Percentiles rank a stretch among this genome's conserved stretches.
Evolutionary conservation across 1,140 invertebrate species (phyloP).

Genomic region (Scaptomyza graminum): DNA sequence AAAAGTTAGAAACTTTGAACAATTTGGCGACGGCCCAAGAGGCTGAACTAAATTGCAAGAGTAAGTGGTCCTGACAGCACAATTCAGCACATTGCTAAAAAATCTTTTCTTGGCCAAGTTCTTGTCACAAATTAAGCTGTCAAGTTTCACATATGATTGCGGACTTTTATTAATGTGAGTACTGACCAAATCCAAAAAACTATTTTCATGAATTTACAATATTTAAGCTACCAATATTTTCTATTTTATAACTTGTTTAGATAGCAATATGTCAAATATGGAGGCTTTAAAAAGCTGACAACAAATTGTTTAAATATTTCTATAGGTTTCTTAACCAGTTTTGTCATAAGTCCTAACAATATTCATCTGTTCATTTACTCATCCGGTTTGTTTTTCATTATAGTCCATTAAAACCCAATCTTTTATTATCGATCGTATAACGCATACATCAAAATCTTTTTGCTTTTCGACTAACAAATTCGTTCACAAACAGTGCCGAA

Average conservation of each 20-base stretch:
- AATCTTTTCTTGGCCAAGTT: slow-evolving; percentile 49
- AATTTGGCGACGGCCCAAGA: slow-evolving; percentile 62
- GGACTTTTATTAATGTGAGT: neutral
- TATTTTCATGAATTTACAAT: too few species aligned
- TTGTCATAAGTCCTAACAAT: too few species aligned
- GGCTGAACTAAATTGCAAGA: neutral
- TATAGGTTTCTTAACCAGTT: too few species aligned
- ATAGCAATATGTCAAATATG: too few species aligned
- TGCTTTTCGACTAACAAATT: slow-evolving; percentile 41
- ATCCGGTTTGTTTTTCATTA: slow-evolving; percentile 9
- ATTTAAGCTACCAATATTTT: too few species aligned
- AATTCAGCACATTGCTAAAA: slow-evolving; percentile 43
- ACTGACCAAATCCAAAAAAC: neutral
- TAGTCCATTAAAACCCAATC: neutral
- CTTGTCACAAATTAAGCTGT: slow-evolving; percentile 50
- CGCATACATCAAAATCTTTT: slow-evolving; percentile 58
- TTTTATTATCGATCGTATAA: slow-evolving; percentile 45
- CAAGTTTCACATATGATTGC: slow-evolving; percentile 23
- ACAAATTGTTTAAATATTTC: too few species aligned
- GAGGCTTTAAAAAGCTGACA: too few species aligned
- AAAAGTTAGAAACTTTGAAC: slow-evolving; percentile 70
- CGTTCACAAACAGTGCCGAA: slow-evolving; percentile 44
- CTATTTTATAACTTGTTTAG: too few species aligned
- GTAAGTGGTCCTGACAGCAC: slow-evolving; percentile 28
- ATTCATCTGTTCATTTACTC: slow-evolving; percentile 2